Evolutionary conservation across 2,113 vertebrate genomes (phyloP).

Genomic region (Nothoprocta pentlandii): DNA sequence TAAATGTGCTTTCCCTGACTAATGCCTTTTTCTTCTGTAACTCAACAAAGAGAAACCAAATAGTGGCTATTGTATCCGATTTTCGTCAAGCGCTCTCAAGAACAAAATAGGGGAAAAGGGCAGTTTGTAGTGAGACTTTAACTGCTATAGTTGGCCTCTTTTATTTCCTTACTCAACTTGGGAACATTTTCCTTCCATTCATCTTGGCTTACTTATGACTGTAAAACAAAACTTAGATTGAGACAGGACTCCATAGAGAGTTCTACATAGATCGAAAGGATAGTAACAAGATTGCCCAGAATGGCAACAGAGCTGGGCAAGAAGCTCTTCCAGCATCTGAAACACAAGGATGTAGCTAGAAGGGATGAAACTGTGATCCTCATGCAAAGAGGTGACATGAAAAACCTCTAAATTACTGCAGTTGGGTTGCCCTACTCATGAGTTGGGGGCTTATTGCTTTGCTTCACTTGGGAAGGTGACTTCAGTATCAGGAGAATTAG

Average conservation of each 20-base stretch:
- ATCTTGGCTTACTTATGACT: not conserved
- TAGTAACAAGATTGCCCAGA: not conserved
- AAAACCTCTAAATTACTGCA: not conserved
- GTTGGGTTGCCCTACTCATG: not conserved
- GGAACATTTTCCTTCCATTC: slow-evolving; percentile 54
- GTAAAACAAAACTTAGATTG: not conserved
- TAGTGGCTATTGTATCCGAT: not conserved
- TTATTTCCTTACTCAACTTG: slow-evolving; percentile 43
- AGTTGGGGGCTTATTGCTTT: not conserved
- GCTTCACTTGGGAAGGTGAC: not conserved
- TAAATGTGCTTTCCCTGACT: slow-evolving; percentile 38
- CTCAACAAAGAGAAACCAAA: not conserved
- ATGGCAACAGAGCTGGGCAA: not conserved
- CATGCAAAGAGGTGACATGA: not conserved
- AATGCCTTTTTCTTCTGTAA: not conserved
- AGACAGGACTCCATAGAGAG: not conserved
- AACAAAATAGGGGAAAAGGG: slow-evolving; percentile 9
- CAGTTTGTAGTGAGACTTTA: slow-evolving; percentile 24
- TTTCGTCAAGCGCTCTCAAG: not conserved
- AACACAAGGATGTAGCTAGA: not conserved
- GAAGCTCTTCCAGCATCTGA: not conserved
- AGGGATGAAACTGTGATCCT: not conserved
- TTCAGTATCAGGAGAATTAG: not conserved
- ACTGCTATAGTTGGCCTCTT: slow-evolving; percentile 36
- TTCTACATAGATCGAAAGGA: not conserved